Conservation (phyloP, 2,113 vertebrate genomes). For the Charina bottae region DNA sequence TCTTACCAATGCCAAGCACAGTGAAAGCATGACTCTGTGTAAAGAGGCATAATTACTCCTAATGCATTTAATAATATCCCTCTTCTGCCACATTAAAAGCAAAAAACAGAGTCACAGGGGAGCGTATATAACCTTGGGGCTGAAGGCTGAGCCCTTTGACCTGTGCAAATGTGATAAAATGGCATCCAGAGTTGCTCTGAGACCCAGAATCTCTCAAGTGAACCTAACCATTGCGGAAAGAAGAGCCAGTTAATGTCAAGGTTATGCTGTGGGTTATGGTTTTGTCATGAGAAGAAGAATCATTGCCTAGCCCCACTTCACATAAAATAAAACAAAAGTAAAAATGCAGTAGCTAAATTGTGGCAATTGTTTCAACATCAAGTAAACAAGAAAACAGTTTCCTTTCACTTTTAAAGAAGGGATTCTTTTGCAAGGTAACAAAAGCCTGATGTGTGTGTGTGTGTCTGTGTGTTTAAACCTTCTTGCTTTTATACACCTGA, state of each 20-base stretch:
- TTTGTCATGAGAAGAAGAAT: background rate
- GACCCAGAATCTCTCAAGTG: background rate
- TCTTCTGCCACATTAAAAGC: background rate
- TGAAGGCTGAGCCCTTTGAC: background rate
- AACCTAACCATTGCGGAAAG: background rate
- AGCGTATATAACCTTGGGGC: background rate
- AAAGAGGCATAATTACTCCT: background rate
- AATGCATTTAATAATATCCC: background rate
- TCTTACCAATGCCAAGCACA: background rate
- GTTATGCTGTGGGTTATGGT: background rate
- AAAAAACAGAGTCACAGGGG: background rate
- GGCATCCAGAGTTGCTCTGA: background rate
- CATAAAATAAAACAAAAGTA: background rate
- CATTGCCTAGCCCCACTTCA: background rate
- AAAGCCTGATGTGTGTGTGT: background rate
- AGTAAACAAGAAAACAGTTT: slow-evolving; percentile 28
- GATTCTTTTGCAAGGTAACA: slow-evolving; percentile 39
- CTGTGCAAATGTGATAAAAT: background rate
- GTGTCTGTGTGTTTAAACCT: background rate
- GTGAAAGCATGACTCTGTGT: background rate
- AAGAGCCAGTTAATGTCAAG: background rate
- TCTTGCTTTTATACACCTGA: slow-evolving; percentile 41
- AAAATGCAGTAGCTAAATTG: background rate
- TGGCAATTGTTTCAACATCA: slow-evolving; percentile 31
- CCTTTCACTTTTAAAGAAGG: slow-evolving; percentile 10